These are phyloP conservation scores for Liolophura sinensis DNA, from an alignment of 1,140 invertebrate genomes.

Conservation along the genomic window DNA sequence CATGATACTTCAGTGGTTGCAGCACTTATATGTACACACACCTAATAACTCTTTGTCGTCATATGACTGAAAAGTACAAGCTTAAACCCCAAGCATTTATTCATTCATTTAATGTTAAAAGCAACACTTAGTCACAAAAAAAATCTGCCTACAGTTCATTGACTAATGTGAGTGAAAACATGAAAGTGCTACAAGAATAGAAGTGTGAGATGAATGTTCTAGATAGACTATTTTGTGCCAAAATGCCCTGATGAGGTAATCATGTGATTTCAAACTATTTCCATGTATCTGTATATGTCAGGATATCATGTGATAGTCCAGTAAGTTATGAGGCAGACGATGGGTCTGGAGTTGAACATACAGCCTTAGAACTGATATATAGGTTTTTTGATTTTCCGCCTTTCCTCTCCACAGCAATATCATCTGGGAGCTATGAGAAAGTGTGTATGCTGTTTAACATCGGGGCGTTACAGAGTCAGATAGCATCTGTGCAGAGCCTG, in stretches of 20 bases:
- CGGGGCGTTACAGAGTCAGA: conserved; percentile 87
- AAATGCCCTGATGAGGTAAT: too few relatives aligned
- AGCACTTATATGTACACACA: too few relatives aligned
- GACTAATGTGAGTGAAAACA: too few relatives aligned
- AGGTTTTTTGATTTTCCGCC: conserved; percentile 4
- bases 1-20: too few relatives aligned
- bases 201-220: background rate
- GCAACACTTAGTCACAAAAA: too few relatives aligned
- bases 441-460: conserved; percentile 97
- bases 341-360: conserved; percentile 11
- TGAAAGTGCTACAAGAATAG: too few relatives aligned
- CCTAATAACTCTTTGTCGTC: too few relatives aligned
- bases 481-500: conserved; percentile 82
- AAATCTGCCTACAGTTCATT: too few relatives aligned
- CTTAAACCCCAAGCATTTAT: too few relatives aligned
- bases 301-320: conserved; percentile 5
- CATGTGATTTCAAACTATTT: background rate
- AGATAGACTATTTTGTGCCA: too few relatives aligned
- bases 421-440: conserved; percentile 88
- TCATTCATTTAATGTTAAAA: too few relatives aligned
- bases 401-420: conserved; percentile 61
- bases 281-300: background rate
- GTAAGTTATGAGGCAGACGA: background rate
- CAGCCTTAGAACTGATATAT: conserved; percentile 2
- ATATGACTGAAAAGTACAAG: too few relatives aligned